phyloP scores from a whole-genome alignment of 2,888 invertebrate genomes.

The Clitarchus hookeri region DNA sequence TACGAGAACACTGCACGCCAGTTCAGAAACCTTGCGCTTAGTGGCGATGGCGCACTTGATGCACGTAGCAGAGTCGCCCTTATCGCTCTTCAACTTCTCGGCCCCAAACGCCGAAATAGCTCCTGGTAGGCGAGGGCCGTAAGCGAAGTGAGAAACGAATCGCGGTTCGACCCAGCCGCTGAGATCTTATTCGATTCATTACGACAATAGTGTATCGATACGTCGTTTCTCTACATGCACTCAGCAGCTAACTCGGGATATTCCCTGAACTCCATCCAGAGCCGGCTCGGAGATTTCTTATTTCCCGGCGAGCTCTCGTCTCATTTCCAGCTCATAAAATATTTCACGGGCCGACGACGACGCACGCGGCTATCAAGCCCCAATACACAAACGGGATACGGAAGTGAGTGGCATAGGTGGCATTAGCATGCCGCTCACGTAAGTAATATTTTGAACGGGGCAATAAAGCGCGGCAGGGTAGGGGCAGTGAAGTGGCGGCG shows the following conservation, averaged over 20 bases:
- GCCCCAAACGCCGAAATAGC: too few relatives aligned
- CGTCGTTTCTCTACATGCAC: too few relatives aligned
- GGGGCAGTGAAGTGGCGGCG: background rate
- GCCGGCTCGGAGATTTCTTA: background rate
- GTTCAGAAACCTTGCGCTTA: too few relatives aligned
- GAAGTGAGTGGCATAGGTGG: background rate
- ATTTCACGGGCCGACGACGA: background rate
- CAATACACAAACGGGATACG: background rate
- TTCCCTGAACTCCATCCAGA: background rate
- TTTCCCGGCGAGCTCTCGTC: background rate
- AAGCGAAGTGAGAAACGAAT: too few relatives aligned
- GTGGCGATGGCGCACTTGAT: too few relatives aligned
- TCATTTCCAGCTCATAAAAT: background rate
- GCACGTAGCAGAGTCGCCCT: too few relatives aligned
- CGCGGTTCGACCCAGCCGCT: too few relatives aligned
- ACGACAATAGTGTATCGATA: too few relatives aligned
- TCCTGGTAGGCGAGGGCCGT: too few relatives aligned
- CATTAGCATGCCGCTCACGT: slow-evolving; percentile 7
- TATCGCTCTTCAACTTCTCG: too few relatives aligned
- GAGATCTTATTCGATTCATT: too few relatives aligned
- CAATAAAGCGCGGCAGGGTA: background rate
- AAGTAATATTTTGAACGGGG: background rate
- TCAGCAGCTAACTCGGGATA: background rate
- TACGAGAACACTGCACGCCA: too few relatives aligned
- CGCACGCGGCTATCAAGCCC: background rate